Percentiles rank a stretch among this genome's conserved stretches.
These are phyloP conservation scores for Trachelus iudaicus DNA, from an alignment of 2,888 invertebrate species.

Conservation along the genomic window DNA sequence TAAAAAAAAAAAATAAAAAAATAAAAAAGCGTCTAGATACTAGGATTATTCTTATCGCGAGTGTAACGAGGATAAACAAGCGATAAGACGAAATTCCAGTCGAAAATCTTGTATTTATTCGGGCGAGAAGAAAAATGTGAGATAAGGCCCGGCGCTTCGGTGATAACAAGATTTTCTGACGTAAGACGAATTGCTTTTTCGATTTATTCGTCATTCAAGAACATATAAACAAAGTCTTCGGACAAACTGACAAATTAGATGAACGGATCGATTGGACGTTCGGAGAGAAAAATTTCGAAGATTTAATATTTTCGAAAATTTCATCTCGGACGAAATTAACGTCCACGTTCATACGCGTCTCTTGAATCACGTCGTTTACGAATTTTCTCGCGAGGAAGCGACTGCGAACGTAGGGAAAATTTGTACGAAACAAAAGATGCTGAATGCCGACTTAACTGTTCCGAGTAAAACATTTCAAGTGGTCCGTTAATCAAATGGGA, in stretches of 20 bases:
- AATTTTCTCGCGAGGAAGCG: no score
- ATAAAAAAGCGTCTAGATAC: neutral
- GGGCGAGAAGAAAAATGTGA: neutral
- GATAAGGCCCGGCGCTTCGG: neutral
- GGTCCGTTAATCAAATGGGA: neutral
- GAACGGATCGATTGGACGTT: neutral
- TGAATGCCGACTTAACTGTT: neutral
- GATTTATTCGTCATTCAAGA: neutral
- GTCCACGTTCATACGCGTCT: no score
- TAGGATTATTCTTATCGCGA: neutral
- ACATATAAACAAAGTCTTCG: neutral
- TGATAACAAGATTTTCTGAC: neutral
- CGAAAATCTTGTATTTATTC: neutral
- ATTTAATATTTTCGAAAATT: neutral
- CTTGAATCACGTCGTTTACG: neutral
- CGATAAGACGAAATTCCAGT: neutral
- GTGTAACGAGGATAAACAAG: neutral
- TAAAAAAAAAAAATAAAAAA: neutral
- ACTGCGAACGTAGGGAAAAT: neutral
- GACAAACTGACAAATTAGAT: neutral
- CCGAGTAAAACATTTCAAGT: neutral
- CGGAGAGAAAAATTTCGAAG: neutral
- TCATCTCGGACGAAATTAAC: no score
- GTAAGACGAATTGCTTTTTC: neutral
- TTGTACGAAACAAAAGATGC: neutral